phyloP scores from a whole-genome alignment of 2,113 vertebrate genomes.

The Chionomys nivalis region DNA sequence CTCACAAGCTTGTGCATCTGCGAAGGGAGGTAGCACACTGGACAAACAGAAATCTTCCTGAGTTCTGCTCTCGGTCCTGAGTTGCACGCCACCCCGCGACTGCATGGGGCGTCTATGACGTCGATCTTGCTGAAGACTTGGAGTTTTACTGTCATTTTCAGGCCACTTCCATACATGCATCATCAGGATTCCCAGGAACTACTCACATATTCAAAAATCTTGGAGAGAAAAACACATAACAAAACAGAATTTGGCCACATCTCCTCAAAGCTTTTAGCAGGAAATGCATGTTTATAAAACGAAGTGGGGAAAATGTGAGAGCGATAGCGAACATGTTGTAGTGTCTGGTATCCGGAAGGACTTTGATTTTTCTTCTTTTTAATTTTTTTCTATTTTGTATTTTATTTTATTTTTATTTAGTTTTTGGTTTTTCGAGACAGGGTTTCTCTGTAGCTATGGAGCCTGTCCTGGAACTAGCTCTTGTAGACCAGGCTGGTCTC shows the following conservation, averaged over 20 bases:
- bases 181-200: slow-evolving; percentile 66
- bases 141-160: slow-evolving; percentile 36
- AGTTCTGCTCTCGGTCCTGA: background rate
- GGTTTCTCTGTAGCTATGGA: too few species aligned
- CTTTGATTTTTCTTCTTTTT: background rate
- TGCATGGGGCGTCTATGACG: background rate
- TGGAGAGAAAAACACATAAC: background rate
- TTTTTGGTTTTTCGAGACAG: too few species aligned
- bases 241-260: background rate
- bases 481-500: too few species aligned
- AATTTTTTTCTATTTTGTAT: background rate
- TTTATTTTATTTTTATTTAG: too few species aligned
- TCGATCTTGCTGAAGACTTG: background rate
- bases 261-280: slow-evolving; percentile 57
- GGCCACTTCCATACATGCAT: slow-evolving; percentile 48
- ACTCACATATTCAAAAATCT: slow-evolving; percentile 36
- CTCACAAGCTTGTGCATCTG: background rate
- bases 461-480: too few species aligned
- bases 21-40: background rate
- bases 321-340: background rate
- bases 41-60: background rate
- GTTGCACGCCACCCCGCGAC: background rate
- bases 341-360: background rate
- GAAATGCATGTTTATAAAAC: slow-evolving; percentile 58
- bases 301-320: slow-evolving; percentile 63